Conservation (phyloP, 2,888 invertebrate genomes). For the Synanthedon tipuliformis region DNA sequence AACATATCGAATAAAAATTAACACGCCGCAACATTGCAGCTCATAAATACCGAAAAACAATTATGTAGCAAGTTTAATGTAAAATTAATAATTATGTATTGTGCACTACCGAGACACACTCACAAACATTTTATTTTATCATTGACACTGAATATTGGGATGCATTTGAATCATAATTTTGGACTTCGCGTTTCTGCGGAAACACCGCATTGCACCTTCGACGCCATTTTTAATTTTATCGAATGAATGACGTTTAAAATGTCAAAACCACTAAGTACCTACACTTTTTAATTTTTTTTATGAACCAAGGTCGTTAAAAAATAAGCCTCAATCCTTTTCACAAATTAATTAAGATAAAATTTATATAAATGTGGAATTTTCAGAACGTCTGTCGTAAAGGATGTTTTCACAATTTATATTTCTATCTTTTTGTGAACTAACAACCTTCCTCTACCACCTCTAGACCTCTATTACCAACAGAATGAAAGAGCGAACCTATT, state of each 20-base stretch:
- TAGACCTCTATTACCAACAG: too few species aligned
- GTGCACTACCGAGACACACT: conserved; percentile 41
- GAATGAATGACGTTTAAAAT: conserved; percentile 19
- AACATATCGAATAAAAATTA: conserved; percentile 66
- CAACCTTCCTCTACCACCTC: too few species aligned
- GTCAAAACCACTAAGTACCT: not conserved
- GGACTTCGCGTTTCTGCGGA: conserved; percentile 57
- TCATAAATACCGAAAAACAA: not conserved
- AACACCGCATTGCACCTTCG: conserved; percentile 67
- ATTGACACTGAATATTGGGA: conserved; percentile 25
- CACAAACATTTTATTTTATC: conserved; percentile 40
- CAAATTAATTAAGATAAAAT: too few species aligned
- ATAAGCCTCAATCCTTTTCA: too few species aligned
- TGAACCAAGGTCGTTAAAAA: not conserved
- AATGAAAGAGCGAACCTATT: too few species aligned
- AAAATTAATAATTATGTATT: conserved; percentile 26
- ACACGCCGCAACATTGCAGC: conserved; percentile 65
- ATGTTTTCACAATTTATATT: too few species aligned
- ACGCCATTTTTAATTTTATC: conserved; percentile 39
- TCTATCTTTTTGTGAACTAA: too few species aligned
- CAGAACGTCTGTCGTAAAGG: too few species aligned
- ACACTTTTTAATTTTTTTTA: not conserved
- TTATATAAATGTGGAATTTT: too few species aligned
- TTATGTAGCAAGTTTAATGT: conserved; percentile 3
- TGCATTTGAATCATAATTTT: conserved; percentile 49